Evolutionary conservation across 1,140 invertebrate genomes (phyloP).

Genomic region (Neodiprion pinetum): DNA sequence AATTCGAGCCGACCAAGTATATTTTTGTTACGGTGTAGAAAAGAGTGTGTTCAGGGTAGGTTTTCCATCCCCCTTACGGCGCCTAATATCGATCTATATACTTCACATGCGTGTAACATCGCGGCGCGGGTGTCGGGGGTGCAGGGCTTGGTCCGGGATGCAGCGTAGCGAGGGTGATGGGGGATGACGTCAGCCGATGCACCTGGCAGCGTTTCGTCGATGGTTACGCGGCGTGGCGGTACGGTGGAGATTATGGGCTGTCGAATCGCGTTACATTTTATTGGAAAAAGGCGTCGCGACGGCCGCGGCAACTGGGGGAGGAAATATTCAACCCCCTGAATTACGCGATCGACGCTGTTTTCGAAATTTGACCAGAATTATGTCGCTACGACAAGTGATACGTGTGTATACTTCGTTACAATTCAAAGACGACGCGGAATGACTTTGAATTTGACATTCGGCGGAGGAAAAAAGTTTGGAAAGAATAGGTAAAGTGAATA

Average conservation of each 20-base stretch:
- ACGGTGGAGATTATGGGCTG: not conserved
- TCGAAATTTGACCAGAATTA: not conserved
- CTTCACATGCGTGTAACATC: no score
- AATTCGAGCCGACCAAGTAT: no score
- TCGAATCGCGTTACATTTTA: not conserved
- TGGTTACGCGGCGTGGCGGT: no score
- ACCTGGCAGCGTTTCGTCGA: not conserved
- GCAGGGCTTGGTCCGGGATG: not conserved
- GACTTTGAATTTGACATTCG: no score
- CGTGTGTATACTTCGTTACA: not conserved
- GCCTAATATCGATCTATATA: no score
- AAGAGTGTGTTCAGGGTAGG: no score
- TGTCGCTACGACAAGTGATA: not conserved
- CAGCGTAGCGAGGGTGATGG: not conserved
- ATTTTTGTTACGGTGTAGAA: no score
- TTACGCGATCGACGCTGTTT: not conserved
- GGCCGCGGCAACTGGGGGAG: not conserved
- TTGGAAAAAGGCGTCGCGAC: not conserved
- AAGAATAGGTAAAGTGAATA: no score
- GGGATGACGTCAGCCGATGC: conserved; percentile 1
- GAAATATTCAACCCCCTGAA: not conserved
- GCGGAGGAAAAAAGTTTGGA: no score
- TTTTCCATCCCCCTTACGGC: no score
- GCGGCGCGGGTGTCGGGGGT: not conserved
- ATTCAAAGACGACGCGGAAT: not conserved